Evolutionary conservation across 2,888 invertebrate genomes (phyloP).

Genomic region (Choristoneura rosaceana): DNA sequence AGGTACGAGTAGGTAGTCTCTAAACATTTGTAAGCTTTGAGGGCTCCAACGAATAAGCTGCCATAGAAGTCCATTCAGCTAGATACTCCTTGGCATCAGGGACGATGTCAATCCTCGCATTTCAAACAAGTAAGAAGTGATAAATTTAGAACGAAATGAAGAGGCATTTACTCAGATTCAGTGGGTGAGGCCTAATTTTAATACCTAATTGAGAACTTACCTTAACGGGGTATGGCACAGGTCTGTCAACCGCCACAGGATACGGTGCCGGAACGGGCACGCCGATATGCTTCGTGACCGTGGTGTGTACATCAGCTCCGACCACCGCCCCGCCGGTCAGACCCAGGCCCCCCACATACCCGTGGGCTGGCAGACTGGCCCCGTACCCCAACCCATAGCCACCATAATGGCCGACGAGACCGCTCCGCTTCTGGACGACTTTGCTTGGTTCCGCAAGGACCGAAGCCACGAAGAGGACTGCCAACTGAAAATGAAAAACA

Average conservation of each 20-base stretch:
- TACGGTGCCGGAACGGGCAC: constrained; percentile 81
- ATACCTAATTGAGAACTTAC: constrained; percentile 51
- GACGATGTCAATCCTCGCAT: too few relatives aligned
- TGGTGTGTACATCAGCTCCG: constrained; percentile 80
- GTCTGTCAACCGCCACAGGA: constrained; percentile 79
- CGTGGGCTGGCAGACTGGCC: constrained; percentile 45
- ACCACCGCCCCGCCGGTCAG: constrained; percentile 59
- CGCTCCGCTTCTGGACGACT: constrained; percentile 78
- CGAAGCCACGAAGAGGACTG: constrained; percentile 68
- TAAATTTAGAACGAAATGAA: too few relatives aligned
- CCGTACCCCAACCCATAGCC: constrained; percentile 42
- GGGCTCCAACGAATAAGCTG: too few relatives aligned
- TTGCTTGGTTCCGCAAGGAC: constrained; percentile 77
- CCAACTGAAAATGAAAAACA: constrained; percentile 61
- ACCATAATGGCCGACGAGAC: constrained; percentile 72
- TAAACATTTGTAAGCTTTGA: too few relatives aligned
- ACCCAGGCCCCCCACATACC: constrained; percentile 47
- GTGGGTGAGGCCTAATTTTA: too few relatives aligned
- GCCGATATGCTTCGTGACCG: constrained; percentile 80
- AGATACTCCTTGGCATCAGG: too few relatives aligned
- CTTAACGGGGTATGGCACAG: constrained; percentile 77
- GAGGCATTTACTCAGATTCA: too few relatives aligned
- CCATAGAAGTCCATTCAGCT: too few relatives aligned
- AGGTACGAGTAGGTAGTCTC: too few relatives aligned
- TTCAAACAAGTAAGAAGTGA: too few relatives aligned